Conservation (phyloP, 2,113 vertebrate species). For the Ascaphus truei region DNA sequence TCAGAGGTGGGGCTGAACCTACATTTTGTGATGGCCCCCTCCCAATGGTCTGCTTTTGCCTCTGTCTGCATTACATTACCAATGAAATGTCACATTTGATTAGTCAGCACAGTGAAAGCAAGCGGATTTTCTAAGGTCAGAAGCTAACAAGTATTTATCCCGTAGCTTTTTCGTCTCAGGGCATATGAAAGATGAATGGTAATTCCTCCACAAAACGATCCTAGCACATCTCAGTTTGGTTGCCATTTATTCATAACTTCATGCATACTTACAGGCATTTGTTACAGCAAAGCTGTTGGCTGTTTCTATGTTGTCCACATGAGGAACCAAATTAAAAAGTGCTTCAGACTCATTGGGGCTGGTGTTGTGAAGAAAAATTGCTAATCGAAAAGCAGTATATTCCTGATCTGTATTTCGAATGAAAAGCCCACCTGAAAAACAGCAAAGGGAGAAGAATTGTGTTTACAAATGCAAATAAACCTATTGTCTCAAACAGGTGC, state of each 20-base stretch:
- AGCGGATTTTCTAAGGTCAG: conserved; percentile 37
- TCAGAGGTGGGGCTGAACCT: neutral
- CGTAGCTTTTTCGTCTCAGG: conserved; percentile 20
- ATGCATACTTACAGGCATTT: conserved; percentile 94
- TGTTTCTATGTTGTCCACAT: conserved; percentile 98
- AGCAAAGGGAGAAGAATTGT: conserved; percentile 35
- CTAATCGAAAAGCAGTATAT: conserved; percentile 95
- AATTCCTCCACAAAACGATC: neutral
- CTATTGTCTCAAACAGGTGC: neutral
- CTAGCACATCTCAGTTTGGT: neutral
- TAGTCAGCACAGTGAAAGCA: conserved; percentile 46
- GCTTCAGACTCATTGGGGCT: conserved; percentile 97
- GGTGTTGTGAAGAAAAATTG: conserved; percentile 98
- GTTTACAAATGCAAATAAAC: conserved; percentile 34
- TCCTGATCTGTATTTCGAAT: conserved; percentile 99
- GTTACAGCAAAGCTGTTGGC: conserved; percentile 99
- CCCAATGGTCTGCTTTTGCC: neutral
- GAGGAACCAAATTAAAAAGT: conserved; percentile 97
- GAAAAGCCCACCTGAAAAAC: conserved; percentile 88
- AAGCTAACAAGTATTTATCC: conserved; percentile 40
- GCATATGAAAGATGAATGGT: conserved; percentile 15
- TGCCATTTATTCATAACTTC: conserved; percentile 43
- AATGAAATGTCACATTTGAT: conserved; percentile 56
- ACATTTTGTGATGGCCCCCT: neutral
- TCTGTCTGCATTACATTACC: conserved; percentile 23